Evolutionary conservation across 37 sponge, comb jelly and placozoan genomes (phyloP).

Genomic region (Axinella damicornis): DNA sequence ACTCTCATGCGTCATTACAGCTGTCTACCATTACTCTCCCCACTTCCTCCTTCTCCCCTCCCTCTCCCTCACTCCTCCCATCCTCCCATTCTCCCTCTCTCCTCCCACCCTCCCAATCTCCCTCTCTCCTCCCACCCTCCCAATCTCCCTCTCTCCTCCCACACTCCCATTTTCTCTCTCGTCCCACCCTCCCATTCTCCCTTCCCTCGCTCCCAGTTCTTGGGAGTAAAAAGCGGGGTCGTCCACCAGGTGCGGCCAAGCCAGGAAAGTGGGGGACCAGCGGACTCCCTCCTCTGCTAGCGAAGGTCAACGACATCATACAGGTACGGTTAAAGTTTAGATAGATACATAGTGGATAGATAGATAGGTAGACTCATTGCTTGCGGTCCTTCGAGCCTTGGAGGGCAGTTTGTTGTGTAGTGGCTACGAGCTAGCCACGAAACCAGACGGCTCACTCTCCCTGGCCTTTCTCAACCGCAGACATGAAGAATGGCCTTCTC

Average conservation of each 20-base stretch:
- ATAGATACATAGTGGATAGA: too few relatives aligned
- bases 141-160: neutral
- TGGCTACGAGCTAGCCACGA: too few relatives aligned
- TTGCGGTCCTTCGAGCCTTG: constrained; percentile 28
- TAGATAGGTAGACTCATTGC: neutral
- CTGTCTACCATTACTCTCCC: too few relatives aligned
- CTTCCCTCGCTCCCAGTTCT: constrained; percentile 40
- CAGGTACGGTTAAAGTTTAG: constrained; percentile 47
- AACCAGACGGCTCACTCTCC: neutral
- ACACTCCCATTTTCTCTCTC: neutral
- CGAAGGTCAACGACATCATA: constrained; percentile 59
- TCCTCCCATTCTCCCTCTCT: too few relatives aligned
- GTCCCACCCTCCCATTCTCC: neutral
- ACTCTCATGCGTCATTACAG: too few relatives aligned
- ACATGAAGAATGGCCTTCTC: too few relatives aligned
- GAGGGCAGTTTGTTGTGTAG: neutral
- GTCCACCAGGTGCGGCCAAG: constrained; percentile 94
- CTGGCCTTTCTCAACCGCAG: constrained; percentile 25
- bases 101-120: too few relatives aligned
- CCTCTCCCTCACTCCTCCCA: too few relatives aligned
- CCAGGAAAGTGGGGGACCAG: constrained; percentile 95
- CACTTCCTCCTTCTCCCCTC: too few relatives aligned
- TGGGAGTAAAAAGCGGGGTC: constrained; percentile 94
- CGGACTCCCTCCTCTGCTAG: constrained; percentile 76
- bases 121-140: neutral